phyloP scores from a whole-genome alignment of 1,140 invertebrate species.

The Drosophila leontia region DNA sequence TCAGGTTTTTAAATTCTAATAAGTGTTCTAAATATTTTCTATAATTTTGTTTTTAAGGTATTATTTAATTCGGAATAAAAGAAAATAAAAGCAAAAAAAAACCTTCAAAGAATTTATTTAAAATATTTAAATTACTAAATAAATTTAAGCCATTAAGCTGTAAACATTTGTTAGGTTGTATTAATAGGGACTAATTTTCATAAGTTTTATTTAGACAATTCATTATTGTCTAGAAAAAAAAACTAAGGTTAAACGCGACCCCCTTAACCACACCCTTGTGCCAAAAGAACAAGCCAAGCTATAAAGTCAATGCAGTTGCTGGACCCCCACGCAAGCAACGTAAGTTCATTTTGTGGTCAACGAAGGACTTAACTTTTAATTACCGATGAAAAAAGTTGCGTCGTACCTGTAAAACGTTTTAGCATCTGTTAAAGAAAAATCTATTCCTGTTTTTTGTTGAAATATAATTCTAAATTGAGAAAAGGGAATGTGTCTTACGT shows the following conservation, averaged over 20 bases:
- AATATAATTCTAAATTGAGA: background rate
- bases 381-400: conserved; percentile 1
- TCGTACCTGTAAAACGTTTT: background rate
- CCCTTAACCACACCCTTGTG: background rate
- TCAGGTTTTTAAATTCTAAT: no score
- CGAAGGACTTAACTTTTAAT: conserved; percentile 33
- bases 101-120: background rate
- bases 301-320: conserved; percentile 26
- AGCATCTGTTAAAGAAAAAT: background rate
- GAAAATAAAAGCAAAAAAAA: no score
- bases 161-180: background rate
- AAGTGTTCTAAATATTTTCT: background rate
- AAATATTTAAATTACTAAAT: background rate
- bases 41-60: no score
- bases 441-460: no score
- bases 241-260: background rate
- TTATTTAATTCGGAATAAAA: background rate
- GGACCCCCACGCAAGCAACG: conserved; percentile 22
- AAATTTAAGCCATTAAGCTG: background rate
- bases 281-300: conserved; percentile 5
- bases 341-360: conserved; percentile 30
- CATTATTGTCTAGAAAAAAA: no score
- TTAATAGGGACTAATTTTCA: no score
- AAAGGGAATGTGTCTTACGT: background rate
- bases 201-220: background rate